Base-by-base conservation (phyloP, 2,113 vertebrate genomes). In the Cinclus mexicanus region DNA sequence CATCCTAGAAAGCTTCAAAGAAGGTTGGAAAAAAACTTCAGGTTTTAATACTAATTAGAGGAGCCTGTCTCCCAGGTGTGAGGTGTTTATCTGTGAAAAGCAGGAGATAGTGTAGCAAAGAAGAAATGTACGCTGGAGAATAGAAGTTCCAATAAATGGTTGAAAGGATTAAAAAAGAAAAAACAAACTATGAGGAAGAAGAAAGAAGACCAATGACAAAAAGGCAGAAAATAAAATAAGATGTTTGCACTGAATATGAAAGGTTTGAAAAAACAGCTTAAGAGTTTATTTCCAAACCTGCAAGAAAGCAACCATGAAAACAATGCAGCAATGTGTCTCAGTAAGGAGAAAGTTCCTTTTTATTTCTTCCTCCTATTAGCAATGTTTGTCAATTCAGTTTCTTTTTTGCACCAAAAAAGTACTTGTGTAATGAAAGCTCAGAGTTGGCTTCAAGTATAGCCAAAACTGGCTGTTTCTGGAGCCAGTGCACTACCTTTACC, bases 11-110 rank as follows among this genome's bases (percentile, higher is more conserved):
- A 94, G 91, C 97, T 96, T 98, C 96, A 97, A 97, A 97, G 94
- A 91, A 39, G 77, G 94, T 46, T 69, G 75, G 94, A 68, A 93
- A 93, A 93, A 97, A 94, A 74, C 44, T 97, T 96, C 50, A 90
- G 85, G 94, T 96, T 98, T 97, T 98, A 98, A 97, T 97, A 91
- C 94, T 97, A 98, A 98, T 98, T 98, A 98, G 94, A 98, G 70
- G 91, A 95, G 92, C 96, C 93, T 96, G 93, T 98, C 96, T 97
- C 94, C 96, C 97, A 97, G 97, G 97, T 98, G 97, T 97, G 90
- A 96, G 86, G 97, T 97, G 93, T 98, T 98, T 98, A 97, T 98
- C 97, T 97, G 87, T 88, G 89, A 88, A 97, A 97, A 97, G 90
- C 97, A 92, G 85, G 68, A 97, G 96, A 98, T 91, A 97, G 93